A percentile compares a stretch with the other conserved stretches of the same genome.
Evolutionary conservation across 2,888 invertebrate species (phyloP).

Genomic region (Sepiola atlantica): DNA sequence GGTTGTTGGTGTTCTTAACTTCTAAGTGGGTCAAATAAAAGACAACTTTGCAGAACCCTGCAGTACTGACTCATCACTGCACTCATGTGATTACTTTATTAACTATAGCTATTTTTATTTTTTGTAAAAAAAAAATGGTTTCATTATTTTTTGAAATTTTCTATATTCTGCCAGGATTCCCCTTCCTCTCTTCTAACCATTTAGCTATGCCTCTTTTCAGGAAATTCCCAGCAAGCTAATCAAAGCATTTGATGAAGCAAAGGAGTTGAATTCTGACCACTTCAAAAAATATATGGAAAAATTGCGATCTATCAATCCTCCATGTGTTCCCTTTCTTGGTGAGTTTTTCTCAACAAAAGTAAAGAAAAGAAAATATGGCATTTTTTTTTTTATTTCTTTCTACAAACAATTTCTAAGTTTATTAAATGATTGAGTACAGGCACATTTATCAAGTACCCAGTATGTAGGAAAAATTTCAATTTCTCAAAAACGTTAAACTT

Average conservation of each 20-base stretch:
- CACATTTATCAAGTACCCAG: background rate
- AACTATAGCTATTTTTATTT: no score
- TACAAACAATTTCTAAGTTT: background rate
- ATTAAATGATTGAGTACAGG: background rate
- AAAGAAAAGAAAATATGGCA: no score
- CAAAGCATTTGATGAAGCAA: constrained; percentile 89
- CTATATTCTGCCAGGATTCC: background rate
- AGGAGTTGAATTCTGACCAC: constrained; percentile 90
- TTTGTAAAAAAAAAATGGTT: no score
- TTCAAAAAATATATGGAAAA: constrained; percentile 94
- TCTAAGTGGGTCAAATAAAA: no score
- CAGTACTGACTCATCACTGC: no score
- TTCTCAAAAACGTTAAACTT: background rate
- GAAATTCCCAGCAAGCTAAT: constrained; percentile 77
- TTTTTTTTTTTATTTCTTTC: background rate
- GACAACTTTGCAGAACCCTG: no score
- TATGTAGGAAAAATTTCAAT: background rate
- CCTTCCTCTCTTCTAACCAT: background rate
- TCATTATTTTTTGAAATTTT: no score
- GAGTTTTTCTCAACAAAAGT: constrained; percentile 54
- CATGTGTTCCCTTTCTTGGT: constrained; percentile 98
- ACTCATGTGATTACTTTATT: no score
- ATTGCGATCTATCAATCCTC: constrained; percentile 96
- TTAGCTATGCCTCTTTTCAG: constrained; percentile 58
- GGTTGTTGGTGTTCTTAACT: no score